Percentiles rank a stretch among this genome's conserved stretches.
phyloP scores from a whole-genome alignment of 2,113 vertebrate species.

The Austrofundulus limnaeus region DNA sequence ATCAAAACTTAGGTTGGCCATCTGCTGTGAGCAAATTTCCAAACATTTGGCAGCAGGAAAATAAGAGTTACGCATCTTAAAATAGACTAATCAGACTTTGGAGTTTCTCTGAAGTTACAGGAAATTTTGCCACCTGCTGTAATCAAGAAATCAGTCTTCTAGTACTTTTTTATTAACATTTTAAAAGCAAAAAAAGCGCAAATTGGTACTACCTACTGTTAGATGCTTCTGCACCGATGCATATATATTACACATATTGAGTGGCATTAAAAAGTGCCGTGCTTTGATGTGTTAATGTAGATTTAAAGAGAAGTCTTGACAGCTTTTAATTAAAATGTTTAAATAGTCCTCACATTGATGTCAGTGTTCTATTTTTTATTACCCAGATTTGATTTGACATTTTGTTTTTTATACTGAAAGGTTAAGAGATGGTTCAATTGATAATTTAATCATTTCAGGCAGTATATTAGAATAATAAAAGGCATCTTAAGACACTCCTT shows the following conservation, averaged over 20 bases:
- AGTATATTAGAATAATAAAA: not conserved
- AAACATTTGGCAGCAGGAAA: constrained; percentile 25
- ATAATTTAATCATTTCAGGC: not conserved
- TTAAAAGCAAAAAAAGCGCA: no score
- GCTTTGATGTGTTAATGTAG: constrained; percentile 11
- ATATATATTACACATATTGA: constrained; percentile 38
- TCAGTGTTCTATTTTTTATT: constrained; percentile 12
- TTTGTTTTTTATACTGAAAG: not conserved
- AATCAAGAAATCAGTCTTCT: no score
- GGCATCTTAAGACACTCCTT: not conserved
- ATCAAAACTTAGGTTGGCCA: constrained; percentile 21
- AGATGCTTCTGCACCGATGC: constrained; percentile 17
- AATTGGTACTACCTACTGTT: constrained; percentile 31
- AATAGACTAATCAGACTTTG: constrained; percentile 17
- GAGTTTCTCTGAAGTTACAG: constrained; percentile 21
- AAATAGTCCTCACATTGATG: constrained; percentile 7
- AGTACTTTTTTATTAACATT: no score
- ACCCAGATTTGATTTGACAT: not conserved
- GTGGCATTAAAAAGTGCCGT: constrained; percentile 34
- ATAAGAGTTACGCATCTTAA: not conserved
- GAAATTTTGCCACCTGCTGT: not conserved
- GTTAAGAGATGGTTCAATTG: no score
- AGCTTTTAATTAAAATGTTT: constrained; percentile 42
- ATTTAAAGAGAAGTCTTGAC: no score
- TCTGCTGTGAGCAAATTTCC: constrained; percentile 35